Conservation (phyloP, 2,113 vertebrate species). For the Strigops habroptila region DNA sequence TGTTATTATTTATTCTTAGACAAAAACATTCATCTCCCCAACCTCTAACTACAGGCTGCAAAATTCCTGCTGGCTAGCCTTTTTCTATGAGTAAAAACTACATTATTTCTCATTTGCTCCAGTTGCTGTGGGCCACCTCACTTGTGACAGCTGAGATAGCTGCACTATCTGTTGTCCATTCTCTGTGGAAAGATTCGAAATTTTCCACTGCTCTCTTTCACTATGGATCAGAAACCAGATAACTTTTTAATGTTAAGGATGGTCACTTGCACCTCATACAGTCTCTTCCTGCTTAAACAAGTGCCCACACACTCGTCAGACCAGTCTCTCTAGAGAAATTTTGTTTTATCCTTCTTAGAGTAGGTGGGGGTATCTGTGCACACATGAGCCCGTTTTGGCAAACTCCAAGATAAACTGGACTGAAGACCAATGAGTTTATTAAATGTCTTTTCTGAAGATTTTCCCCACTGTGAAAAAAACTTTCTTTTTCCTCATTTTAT, state of each 20-base stretch:
- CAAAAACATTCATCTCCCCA: background rate
- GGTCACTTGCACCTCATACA: background rate
- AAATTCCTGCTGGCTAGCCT: background rate
- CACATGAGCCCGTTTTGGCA: background rate
- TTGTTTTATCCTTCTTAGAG: background rate
- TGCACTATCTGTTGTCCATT: background rate
- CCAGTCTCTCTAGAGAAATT: background rate
- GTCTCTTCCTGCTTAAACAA: background rate
- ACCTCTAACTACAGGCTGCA: background rate
- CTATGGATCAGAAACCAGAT: background rate
- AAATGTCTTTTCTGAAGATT: background rate
- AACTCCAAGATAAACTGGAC: background rate
- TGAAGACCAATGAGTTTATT: background rate
- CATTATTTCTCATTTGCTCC: background rate
- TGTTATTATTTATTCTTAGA: background rate
- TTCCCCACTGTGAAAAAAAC: background rate
- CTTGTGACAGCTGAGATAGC: background rate
- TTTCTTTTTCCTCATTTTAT: background rate
- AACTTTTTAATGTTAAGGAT: background rate
- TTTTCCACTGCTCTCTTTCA: background rate
- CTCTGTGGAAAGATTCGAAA: background rate
- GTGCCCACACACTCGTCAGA: rapidly evolving
- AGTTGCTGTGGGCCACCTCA: background rate
- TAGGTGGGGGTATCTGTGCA: background rate
- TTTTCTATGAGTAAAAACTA: background rate